These are phyloP conservation scores for Papilio glaucus DNA, from an alignment of 1,140 invertebrate genomes.

Conservation along the genomic window DNA sequence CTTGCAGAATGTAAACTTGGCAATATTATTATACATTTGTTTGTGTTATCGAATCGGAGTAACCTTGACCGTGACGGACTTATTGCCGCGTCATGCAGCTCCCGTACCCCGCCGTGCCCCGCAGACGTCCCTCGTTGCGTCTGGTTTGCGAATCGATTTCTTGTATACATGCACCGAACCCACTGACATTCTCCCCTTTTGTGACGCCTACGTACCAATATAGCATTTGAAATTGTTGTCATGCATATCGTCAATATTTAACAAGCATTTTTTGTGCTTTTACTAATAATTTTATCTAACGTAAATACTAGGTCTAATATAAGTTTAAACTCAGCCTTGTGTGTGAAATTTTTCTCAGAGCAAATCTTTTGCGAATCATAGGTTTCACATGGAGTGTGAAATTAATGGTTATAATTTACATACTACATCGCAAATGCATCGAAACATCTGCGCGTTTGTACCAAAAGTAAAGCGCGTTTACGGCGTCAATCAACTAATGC, in stretches of 20 bases:
- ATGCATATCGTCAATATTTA: neutral
- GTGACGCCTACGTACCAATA: constrained; percentile 13
- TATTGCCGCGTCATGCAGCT: constrained; percentile 51
- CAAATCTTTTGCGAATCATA: too few relatives aligned
- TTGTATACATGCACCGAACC: constrained; percentile 35
- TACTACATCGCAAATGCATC: neutral
- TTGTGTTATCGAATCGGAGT: constrained; percentile 46
- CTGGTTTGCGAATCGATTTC: constrained; percentile 57
- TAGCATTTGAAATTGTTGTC: constrained; percentile 3
- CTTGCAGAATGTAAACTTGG: constrained; percentile 7
- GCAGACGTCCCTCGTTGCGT: constrained; percentile 39
- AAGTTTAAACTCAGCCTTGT: too few relatives aligned
- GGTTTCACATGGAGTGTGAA: too few relatives aligned
- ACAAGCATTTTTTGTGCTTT: too few relatives aligned
- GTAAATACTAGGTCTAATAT: too few relatives aligned
- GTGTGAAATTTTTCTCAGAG: too few relatives aligned
- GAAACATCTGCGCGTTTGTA: neutral
- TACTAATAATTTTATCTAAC: too few relatives aligned
- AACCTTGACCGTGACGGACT: constrained; percentile 67
- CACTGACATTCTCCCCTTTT: constrained; percentile 21
- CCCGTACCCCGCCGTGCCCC: constrained; percentile 45
- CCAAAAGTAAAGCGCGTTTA: neutral
- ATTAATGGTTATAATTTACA: too few relatives aligned
- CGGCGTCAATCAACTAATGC: neutral
- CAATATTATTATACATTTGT: constrained; percentile 26